Conservation (phyloP, 2,113 vertebrate genomes). For the Bagarius yarrelli region DNA sequence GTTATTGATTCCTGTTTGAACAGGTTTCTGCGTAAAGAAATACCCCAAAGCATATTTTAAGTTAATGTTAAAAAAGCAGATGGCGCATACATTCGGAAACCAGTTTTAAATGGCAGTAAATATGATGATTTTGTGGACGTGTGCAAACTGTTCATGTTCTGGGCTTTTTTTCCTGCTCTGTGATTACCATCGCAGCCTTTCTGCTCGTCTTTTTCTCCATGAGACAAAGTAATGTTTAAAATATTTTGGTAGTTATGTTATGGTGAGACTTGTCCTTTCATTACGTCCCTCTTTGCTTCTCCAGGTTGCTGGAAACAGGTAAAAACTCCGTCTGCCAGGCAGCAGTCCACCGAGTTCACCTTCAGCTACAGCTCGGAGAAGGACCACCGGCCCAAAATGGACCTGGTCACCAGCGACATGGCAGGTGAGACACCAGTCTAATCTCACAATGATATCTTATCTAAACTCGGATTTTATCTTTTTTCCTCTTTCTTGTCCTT, state of each 20-base stretch:
- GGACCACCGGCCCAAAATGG: conserved; percentile 76
- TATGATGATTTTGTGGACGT: neutral
- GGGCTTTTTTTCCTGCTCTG: neutral
- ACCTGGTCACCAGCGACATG: conserved; percentile 79
- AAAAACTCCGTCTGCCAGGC: conserved; percentile 78
- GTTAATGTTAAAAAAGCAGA: fast-evolving
- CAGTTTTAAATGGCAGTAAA: too few species aligned
- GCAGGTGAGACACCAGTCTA: conserved; percentile 65
- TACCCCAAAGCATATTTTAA: neutral
- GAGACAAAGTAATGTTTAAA: neutral
- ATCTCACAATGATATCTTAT: too few species aligned
- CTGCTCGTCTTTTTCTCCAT: neutral
- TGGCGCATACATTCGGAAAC: neutral
- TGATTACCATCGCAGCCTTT: neutral
- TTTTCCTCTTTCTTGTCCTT: too few species aligned
- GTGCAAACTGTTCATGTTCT: neutral
- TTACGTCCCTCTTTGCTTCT: neutral
- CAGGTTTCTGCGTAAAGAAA: neutral
- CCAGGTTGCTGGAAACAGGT: conserved; percentile 85
- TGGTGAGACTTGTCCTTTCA: neutral
- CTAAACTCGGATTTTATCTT: too few species aligned
- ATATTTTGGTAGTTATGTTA: neutral
- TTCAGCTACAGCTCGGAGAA: conserved; percentile 83
- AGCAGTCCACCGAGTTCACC: conserved; percentile 82
- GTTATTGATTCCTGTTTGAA: conserved; percentile 10